phyloP scores from a whole-genome alignment of 2,888 invertebrate genomes.

The Villa cingulata region DNA sequence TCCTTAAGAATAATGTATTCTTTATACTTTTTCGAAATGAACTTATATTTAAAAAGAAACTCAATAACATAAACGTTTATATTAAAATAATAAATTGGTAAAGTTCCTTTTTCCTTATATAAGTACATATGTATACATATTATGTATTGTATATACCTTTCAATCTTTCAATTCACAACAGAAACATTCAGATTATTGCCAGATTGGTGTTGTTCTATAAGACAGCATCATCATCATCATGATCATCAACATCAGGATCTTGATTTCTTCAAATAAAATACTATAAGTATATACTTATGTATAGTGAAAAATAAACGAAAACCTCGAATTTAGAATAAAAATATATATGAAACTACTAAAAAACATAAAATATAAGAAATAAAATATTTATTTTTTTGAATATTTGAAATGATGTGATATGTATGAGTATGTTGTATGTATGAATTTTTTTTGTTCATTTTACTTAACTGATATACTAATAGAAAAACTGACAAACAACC shows the following conservation, averaged over 20 bases:
- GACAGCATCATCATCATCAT: not conserved
- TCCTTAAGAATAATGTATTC: too few species aligned
- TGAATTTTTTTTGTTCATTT: too few species aligned
- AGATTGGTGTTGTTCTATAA: not conserved
- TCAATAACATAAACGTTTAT: conserved; percentile 14
- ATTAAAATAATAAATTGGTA: conserved; percentile 13
- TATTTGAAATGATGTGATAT: too few species aligned
- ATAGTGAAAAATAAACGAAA: not conserved
- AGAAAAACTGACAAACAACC: not conserved
- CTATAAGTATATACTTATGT: not conserved
- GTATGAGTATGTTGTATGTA: too few species aligned
- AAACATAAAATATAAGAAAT: too few species aligned
- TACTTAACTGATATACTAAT: not conserved
- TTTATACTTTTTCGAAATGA: too few species aligned
- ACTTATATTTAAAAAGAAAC: conserved; percentile 10
- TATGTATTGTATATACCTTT: too few species aligned
- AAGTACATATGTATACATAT: too few species aligned
- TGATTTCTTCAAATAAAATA: not conserved
- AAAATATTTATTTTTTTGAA: too few species aligned
- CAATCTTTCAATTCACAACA: too few species aligned
- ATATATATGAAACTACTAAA: not conserved
- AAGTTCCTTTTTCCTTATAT: not conserved
- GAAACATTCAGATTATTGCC: not conserved
- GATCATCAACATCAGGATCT: not conserved
- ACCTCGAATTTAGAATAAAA: not conserved